Conservation (phyloP, 2,113 vertebrate genomes). For the Pseudolaguvia tuberculata region DNA sequence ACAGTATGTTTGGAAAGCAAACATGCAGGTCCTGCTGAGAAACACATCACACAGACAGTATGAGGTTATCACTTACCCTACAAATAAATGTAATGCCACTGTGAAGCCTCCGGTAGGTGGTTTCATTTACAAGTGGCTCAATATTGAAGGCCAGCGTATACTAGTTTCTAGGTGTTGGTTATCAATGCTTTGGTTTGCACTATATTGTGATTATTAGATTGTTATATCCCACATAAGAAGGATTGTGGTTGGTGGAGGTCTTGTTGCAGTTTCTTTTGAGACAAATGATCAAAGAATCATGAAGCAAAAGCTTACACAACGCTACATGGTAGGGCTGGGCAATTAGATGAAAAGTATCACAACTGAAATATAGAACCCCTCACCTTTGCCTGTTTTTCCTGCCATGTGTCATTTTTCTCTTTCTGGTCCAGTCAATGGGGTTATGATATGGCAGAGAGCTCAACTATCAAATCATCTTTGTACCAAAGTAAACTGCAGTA, state of each 20-base stretch:
- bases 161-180: background rate
- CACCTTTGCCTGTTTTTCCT: too few species aligned
- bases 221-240: constrained; percentile 31
- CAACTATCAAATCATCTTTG: too few species aligned
- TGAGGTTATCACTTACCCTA: constrained; percentile 35
- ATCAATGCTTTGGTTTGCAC: too few species aligned
- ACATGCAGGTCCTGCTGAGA: constrained; percentile 24
- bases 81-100: constrained; percentile 29
- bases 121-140: constrained; percentile 27
- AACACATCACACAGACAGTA: constrained; percentile 30
- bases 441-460: too few species aligned
- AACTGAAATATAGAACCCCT: too few species aligned
- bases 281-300: constrained; percentile 38
- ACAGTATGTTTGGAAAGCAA: constrained; percentile 32
- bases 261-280: constrained; percentile 35
- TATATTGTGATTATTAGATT: background rate
- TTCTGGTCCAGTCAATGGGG: too few species aligned
- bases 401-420: too few species aligned
- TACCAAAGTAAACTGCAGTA: too few species aligned
- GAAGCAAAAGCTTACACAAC: constrained; percentile 48
- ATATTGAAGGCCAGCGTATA: constrained; percentile 13
- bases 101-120: constrained; percentile 21
- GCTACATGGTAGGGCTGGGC: background rate
- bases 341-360: too few species aligned
- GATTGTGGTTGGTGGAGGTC: constrained; percentile 4